phyloP scores from a whole-genome alignment of 2,797 vertebrate species.

The Urophycis tenuis region DNA sequence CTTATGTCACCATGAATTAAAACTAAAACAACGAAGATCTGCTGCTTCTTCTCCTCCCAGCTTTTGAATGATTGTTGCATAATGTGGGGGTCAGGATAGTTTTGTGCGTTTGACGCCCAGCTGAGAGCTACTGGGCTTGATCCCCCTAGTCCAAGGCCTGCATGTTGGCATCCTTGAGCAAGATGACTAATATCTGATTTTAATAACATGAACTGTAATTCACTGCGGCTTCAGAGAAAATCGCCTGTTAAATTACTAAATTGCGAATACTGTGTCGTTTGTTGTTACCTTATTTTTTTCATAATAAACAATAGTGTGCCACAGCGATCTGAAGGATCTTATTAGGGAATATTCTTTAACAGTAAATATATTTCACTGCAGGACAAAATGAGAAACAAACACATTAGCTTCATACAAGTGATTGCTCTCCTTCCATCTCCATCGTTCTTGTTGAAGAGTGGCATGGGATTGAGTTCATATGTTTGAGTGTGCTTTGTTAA shows the following conservation, averaged over 20 bases:
- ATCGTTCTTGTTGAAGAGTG: constrained; percentile 34
- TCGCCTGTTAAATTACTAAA: background rate
- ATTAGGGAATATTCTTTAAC: constrained; percentile 43
- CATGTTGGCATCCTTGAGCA: background rate
- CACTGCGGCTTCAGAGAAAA: background rate
- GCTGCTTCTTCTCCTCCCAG: background rate
- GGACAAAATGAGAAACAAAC: constrained; percentile 33
- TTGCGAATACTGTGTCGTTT: background rate
- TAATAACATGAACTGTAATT: background rate
- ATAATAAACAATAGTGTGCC: constrained; percentile 2
- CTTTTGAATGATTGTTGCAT: background rate
- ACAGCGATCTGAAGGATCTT: background rate
- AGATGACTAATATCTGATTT: background rate
- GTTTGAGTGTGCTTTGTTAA: constrained; percentile 51
- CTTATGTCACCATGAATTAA: background rate
- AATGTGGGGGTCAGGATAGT: background rate
- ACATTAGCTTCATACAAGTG: constrained; percentile 43
- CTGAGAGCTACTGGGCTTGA: background rate
- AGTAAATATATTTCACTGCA: constrained; percentile 42
- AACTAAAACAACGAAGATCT: background rate
- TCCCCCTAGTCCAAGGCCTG: background rate
- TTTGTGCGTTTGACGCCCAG: background rate
- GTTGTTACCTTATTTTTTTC: background rate
- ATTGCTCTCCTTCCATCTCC: constrained; percentile 44
- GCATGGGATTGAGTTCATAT: constrained; percentile 52